Base-by-base conservation (phyloP, 92 coral and sea anemone genomes). In the Chrysogorgia sp. region DNA sequence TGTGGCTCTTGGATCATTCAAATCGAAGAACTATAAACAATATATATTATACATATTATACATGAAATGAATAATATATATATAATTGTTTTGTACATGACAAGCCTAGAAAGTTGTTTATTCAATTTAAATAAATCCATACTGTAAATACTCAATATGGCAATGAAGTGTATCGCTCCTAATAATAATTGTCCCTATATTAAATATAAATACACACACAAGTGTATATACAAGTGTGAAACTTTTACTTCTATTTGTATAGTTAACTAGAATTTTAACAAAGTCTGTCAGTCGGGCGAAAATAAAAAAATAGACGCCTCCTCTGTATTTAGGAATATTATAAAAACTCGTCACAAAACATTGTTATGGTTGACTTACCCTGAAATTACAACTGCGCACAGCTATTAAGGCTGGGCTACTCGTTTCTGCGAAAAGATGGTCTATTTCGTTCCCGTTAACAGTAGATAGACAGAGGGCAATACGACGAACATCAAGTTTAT, bases 11-110 rank as follows among this genome's bases (percentile, higher is more conserved):
- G 53, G 35, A 26, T 86, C 90, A 52, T 63, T 53, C 0, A 67
- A 71, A 61, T 86, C 86, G 8, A 25, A n/a, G 43, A 86, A 86
- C 84, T 86, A 60, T n/a, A 60, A 67, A 25, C 2, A n/a, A 69
- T 32, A 34, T 12, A 30, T 17, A 62, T 5, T 2, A 31, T 20
- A 62, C 29, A n/a, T n/a, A n/a, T n/a, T 58, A 34, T 48, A 17
- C 20, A 22, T n/a, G n/a, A 14, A 14, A 20, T 26, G 23, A 10
- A 22, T 21, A 12, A 20, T 20, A 10, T 21, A 10, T 10, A 22
- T 8, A 10, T 10, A 22, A 56, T 10, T 20, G 20, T 48, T 48
- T 3, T 56, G 58, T 58, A 10, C 25, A 31, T 23, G 15, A 12
- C 22, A 60, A 28, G 13, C 2, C 0, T 10, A 26, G 2, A 60